These are phyloP conservation scores for Centropyge bicolor DNA, from an alignment of 2,797 vertebrate species.

Conservation along the genomic window DNA sequence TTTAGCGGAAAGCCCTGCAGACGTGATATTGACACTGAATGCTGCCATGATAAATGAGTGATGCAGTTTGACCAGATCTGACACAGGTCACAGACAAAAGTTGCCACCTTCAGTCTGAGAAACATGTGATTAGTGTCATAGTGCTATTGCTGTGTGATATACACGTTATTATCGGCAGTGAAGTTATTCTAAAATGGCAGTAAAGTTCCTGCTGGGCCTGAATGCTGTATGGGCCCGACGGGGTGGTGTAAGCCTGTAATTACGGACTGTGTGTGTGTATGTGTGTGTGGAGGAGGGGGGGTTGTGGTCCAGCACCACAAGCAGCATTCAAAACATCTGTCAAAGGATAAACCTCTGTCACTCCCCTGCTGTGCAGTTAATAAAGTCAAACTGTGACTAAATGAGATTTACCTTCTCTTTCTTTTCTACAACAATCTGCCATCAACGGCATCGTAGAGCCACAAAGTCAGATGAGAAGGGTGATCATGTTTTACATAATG, in stretches of 20 bases:
- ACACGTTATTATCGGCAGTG: neutral
- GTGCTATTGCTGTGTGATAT: neutral
- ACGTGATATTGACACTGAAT: neutral
- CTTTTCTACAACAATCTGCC: slow-evolving; percentile 16
- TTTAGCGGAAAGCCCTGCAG: too few species aligned
- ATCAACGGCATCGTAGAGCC: neutral
- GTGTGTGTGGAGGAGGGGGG: slow-evolving; percentile 14
- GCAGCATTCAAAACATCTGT: slow-evolving; percentile 62
- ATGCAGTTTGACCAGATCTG: neutral
- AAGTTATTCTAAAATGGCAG: slow-evolving; percentile 17
- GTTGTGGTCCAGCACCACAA: slow-evolving; percentile 11
- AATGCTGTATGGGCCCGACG: slow-evolving; percentile 8
- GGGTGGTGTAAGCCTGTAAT: slow-evolving; percentile 54
- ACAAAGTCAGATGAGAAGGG: slow-evolving; percentile 11
- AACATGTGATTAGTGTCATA: neutral
- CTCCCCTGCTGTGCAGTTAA: slow-evolving; percentile 62
- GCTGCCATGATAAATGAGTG: neutral
- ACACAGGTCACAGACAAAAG: neutral
- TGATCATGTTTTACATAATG: neutral
- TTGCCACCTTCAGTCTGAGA: neutral
- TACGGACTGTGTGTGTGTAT: slow-evolving; percentile 30
- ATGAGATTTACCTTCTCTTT: slow-evolving; percentile 54
- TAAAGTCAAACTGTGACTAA: slow-evolving; percentile 69
- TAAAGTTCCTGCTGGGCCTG: slow-evolving; percentile 44
- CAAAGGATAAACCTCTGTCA: slow-evolving; percentile 64